Percentiles rank a stretch among this genome's conserved stretches.
Evolutionary conservation across 1,140 invertebrate species (phyloP).

Genomic region (Hyles vespertilio): DNA sequence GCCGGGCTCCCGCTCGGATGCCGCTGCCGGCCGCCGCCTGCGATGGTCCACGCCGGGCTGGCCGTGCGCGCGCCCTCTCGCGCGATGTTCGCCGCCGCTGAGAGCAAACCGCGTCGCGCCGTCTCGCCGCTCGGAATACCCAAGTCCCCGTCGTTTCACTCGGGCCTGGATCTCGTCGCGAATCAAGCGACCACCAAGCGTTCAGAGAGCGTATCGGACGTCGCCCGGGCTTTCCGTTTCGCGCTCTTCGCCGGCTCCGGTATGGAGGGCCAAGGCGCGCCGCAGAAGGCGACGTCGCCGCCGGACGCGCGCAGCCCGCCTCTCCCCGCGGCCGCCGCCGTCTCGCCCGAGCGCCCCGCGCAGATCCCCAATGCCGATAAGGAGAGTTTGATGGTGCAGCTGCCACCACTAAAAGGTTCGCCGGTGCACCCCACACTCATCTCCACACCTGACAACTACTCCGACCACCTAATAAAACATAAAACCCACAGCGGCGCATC

Average conservation of each 20-base stretch:
- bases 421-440: conserved; percentile 14
- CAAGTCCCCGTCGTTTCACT: conserved; percentile 90
- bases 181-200: conserved; percentile 70
- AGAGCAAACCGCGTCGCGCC: conserved; percentile 74
- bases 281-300: conserved; percentile 60
- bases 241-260: conserved; percentile 50
- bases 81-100: conserved; percentile 72
- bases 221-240: conserved; percentile 70
- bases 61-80: conserved; percentile 68
- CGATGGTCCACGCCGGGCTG: conserved; percentile 72
- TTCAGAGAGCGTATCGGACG: conserved; percentile 68
- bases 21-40: conserved; percentile 70
- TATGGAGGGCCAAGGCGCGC: conserved; percentile 58
- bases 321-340: conserved; percentile 42
- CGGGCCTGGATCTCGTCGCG: conserved; percentile 85
- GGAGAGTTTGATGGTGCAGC: conserved; percentile 66
- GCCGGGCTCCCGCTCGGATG: conserved; percentile 63
- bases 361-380: conserved; percentile 50
- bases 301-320: conserved; percentile 58
- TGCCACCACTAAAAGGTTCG: conserved; percentile 71
- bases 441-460: too few species aligned
- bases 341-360: conserved; percentile 47
- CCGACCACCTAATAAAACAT: neutral
- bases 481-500: conserved; percentile 2
- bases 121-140: conserved; percentile 81